phyloP scores from a whole-genome alignment of 2,113 vertebrate genomes.

The Polypterus bichir region DNA sequence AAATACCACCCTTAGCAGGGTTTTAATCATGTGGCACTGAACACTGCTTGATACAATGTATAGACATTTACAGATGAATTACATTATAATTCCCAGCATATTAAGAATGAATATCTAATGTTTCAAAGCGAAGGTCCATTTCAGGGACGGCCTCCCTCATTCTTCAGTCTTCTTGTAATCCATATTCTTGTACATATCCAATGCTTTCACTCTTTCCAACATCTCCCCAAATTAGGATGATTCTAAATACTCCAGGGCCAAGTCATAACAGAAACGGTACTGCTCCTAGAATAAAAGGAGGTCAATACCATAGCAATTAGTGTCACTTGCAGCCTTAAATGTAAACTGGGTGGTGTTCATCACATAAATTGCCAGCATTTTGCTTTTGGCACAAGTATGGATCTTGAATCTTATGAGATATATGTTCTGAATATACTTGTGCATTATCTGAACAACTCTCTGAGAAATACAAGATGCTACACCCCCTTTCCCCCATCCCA shows the following conservation, averaged over 20 bases:
- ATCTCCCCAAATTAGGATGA: constrained; percentile 61
- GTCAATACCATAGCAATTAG: not conserved
- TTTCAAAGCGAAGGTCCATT: not conserved
- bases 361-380: too few relatives aligned
- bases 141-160: not conserved
- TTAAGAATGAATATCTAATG: constrained; percentile 10
- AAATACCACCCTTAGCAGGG: constrained; percentile 27
- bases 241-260: constrained; percentile 88
- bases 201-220: constrained; percentile 11
- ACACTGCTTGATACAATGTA: constrained; percentile 24
- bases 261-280: constrained; percentile 96
- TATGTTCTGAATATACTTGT: too few relatives aligned
- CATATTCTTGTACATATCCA: too few relatives aligned
- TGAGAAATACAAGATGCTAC: too few relatives aligned
- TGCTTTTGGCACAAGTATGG: too few relatives aligned
- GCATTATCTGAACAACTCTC: too few relatives aligned
- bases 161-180: not conserved
- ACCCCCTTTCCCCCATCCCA: too few relatives aligned
- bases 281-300: constrained; percentile 62
- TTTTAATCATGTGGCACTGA: constrained; percentile 53
- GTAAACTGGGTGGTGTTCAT: too few relatives aligned
- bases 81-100: constrained; percentile 16
- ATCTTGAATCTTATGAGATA: too few relatives aligned
- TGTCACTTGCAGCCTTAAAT: too few relatives aligned
- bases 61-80: constrained; percentile 18